These are phyloP conservation scores for Umimayanthus chanpuru DNA, from an alignment of 92 coral and sea anemone genomes.

Conservation along the genomic window DNA sequence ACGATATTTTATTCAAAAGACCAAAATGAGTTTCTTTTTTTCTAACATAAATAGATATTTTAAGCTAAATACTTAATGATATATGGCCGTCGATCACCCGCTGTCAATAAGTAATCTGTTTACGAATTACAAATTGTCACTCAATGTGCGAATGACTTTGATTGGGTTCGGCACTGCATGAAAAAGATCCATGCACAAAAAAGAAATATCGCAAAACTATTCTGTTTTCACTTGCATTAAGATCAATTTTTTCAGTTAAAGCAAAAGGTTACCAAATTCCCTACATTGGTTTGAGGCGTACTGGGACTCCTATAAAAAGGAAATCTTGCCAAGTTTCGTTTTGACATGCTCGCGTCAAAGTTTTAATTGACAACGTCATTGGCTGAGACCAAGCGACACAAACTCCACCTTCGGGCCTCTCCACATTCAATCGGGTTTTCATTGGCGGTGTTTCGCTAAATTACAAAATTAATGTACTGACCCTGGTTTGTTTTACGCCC, in stretches of 20 bases:
- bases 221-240: conserved; percentile 10
- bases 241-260: neutral
- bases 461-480: neutral
- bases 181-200: conserved; percentile 2
- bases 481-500: neutral
- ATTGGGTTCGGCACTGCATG: conserved; percentile 5
- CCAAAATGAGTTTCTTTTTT: neutral
- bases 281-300: neutral
- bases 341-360: neutral
- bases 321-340: neutral
- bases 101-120: conserved; percentile 22
- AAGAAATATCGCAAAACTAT: neutral
- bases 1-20: neutral
- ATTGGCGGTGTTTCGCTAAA: conserved; percentile 4
- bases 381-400: neutral
- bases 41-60: neutral
- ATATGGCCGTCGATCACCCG: neutral
- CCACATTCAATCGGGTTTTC: neutral
- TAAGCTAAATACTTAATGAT: neutral
- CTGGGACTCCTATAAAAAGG: neutral
- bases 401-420: neutral
- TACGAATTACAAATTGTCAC: neutral
- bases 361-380: neutral
- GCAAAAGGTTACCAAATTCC: neutral
- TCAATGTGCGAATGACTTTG: neutral